phyloP scores from a whole-genome alignment of 2,113 vertebrate species.

The Guaruba guarouba region DNA sequence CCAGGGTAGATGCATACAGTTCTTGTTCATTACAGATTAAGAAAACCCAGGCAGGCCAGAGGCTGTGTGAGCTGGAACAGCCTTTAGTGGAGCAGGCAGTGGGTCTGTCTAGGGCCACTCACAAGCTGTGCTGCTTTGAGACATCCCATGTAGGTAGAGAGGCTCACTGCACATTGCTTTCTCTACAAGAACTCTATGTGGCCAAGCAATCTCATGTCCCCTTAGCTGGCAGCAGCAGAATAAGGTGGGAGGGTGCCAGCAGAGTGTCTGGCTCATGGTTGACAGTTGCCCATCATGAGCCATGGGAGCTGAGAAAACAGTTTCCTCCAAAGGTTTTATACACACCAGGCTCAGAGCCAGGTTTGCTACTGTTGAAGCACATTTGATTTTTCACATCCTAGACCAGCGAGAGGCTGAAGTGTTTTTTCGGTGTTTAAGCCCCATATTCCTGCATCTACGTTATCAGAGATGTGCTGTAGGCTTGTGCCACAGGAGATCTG shows the following conservation, averaged over 20 bases:
- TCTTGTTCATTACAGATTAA: background rate
- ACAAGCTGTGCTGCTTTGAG: background rate
- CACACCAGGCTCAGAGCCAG: background rate
- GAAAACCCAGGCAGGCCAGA: background rate
- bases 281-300: background rate
- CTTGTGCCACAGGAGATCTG: background rate
- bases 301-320: background rate
- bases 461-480: background rate
- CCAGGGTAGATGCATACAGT: background rate
- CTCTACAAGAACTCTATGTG: background rate
- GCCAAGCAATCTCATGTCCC: background rate
- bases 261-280: background rate
- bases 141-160: background rate
- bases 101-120: background rate
- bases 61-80: background rate
- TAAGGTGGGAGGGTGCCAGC: background rate
- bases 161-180: background rate
- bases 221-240: background rate
- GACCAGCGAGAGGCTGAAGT: background rate
- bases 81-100: background rate
- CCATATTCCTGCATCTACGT: background rate
- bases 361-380: background rate
- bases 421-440: background rate
- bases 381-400: background rate
- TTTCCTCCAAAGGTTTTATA: background rate